A percentile compares a stretch with the other conserved stretches of the same genome.
Conservation (phyloP, 37 sponge, comb jelly and placozoan genomes). For the Halisarca cf. caerulea region DNA sequence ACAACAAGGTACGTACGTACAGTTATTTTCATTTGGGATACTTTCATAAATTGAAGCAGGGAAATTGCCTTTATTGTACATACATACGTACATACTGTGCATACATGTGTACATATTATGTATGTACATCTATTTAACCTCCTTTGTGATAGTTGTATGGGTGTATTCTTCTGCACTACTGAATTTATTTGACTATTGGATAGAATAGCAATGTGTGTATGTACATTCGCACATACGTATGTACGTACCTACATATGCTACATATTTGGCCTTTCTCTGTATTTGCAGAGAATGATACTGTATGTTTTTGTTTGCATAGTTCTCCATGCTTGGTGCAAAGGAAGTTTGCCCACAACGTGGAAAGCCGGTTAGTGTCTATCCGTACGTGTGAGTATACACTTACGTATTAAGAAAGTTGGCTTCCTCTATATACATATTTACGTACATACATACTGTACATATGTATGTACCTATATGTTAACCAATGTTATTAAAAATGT, state of each 20-base stretch:
- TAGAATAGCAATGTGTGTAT: constrained; percentile 86
- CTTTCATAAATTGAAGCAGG: too few species aligned
- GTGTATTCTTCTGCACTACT: constrained; percentile 37
- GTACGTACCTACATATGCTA: constrained; percentile 87
- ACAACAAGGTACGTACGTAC: background rate
- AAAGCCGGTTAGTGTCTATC: too few species aligned
- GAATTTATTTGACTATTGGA: constrained; percentile 88
- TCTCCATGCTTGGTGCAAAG: too few species aligned
- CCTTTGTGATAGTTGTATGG: background rate
- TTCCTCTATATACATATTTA: background rate
- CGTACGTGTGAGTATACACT: background rate
- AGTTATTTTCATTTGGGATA: too few species aligned
- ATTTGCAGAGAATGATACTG: constrained; percentile 77
- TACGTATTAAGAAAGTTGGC: background rate
- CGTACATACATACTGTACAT: background rate
- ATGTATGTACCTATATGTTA: background rate
- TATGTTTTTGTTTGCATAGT: background rate
- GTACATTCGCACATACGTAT: constrained; percentile 83
- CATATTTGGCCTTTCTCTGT: constrained; percentile 78
- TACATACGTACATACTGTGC: too few species aligned
- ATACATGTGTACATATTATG: background rate
- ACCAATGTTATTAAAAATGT: background rate
- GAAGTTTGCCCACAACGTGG: too few species aligned
- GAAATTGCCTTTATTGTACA: too few species aligned
- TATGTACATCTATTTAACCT: background rate